A percentile compares a stretch with the other conserved stretches of the same genome.
phyloP scores from a whole-genome alignment of 1,140 invertebrate species.

The Drosophila melanogaster region DNA sequence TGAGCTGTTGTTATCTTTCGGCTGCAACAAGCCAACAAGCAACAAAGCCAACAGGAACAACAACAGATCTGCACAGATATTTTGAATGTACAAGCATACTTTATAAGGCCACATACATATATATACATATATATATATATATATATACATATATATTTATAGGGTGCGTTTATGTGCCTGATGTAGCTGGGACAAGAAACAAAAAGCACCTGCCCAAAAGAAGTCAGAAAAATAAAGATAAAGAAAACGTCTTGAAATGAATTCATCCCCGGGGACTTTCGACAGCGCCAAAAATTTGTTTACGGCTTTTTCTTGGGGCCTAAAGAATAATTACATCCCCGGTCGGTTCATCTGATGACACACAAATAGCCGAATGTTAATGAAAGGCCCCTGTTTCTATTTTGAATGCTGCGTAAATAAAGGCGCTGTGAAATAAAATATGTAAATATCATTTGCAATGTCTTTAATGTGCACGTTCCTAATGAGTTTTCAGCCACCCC shows the following conservation, averaged over 20 bases:
- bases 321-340: constrained; percentile 39
- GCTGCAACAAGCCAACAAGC: constrained; percentile 46
- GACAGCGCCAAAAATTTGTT: constrained; percentile 50
- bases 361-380: constrained; percentile 28
- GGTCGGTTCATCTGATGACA: constrained; percentile 33
- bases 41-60: constrained; percentile 29
- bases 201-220: constrained; percentile 24
- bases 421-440: constrained; percentile 37
- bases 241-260: constrained; percentile 54
- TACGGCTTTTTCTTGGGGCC: constrained; percentile 20
- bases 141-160: background rate
- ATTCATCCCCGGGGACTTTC: constrained; percentile 56
- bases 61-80: constrained; percentile 21
- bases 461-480: constrained; percentile 10
- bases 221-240: constrained; percentile 19
- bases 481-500: constrained; percentile 8
- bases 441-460: constrained; percentile 54
- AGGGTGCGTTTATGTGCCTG: background rate
- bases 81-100: constrained; percentile 6
- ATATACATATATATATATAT: background rate
- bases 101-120: background rate
- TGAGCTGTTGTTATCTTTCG: constrained; percentile 40
- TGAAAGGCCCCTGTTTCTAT: constrained; percentile 15
- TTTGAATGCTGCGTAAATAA: constrained; percentile 10
- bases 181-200: background rate